Base-by-base conservation (phyloP, 2,797 vertebrate species). In the Alcedo quadribrachys region DNA sequence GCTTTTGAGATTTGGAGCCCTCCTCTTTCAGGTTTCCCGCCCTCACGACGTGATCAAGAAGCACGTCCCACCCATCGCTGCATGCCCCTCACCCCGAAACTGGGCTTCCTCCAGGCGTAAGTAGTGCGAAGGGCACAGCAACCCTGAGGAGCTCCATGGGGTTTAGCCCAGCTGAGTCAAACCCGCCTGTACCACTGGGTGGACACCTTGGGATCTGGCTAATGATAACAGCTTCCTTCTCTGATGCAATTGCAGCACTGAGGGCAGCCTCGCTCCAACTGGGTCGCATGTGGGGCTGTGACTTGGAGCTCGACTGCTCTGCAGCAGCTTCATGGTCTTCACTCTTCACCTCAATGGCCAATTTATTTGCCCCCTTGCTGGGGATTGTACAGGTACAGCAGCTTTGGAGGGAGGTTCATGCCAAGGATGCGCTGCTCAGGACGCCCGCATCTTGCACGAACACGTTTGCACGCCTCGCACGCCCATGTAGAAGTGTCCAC, bases 1-100 rank as follows among this genome's bases (percentile, higher is more conserved):
- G 74, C 18, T 83, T 93, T 57, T 89, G 93, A 92, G 91, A 94
- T 90, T 85, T 87, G 43, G 13, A 88, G 32, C 20, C 51, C 88
- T 96, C 90, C 79, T 90, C 81, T 85, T 53, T 6, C 69, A 43
- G 84, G 60, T 60, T 82, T 83, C 84, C 79, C 42, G 8, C 78
- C 69, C 25, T 89, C 8, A 6, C 11, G 2, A 93, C 13, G 11
- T 85, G 90, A 87, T 85, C 69, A 3, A 76, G 86, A 60, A 0
- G 86, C 90, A 90, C 27, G 16, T 95, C 87, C 92, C 86, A 83
- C 84, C 83, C 75, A 58, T 40, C 1, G 1, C 48, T 45, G 13
- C 0, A 0, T 48, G 43, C 40, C 81, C 78, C 35, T 40, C 76
- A 13, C 40, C 68, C 76, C 15, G 1, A 60, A 82, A 69, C 51